phyloP scores from a whole-genome alignment of 2,113 vertebrate genomes.

The Mormyrus lacerda region DNA sequence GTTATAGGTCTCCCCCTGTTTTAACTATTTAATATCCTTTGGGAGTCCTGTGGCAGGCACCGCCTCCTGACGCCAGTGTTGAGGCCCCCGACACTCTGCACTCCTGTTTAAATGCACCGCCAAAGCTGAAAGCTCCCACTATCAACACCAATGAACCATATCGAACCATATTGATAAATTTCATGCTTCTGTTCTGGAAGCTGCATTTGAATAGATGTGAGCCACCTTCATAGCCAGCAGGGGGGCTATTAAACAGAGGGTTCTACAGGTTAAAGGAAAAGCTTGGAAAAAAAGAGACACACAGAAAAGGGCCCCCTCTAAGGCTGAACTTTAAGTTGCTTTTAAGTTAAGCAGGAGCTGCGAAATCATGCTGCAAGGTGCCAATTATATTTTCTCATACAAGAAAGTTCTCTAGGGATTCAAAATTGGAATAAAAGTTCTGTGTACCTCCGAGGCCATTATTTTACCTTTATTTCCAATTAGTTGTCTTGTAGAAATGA shows the following conservation, averaged over 20 bases:
- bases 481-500: background rate
- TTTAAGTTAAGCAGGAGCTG: background rate
- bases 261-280: background rate
- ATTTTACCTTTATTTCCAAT: background rate
- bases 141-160: background rate
- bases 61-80: background rate
- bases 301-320: background rate
- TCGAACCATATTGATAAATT: background rate
- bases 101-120: background rate
- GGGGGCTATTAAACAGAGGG: background rate
- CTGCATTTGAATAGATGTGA: background rate
- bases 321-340: background rate
- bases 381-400: constrained; percentile 1
- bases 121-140: background rate
- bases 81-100: background rate
- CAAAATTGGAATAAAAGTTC: constrained; percentile 5
- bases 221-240: background rate
- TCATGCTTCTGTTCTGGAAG: background rate
- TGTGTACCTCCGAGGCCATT: background rate
- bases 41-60: background rate
- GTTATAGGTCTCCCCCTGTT: background rate
- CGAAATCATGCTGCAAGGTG: background rate
- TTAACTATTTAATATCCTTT: background rate
- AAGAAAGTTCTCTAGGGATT: background rate
- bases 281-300: background rate